These are phyloP conservation scores for Casuarius casuarius DNA, from an alignment of 2,113 vertebrate species.

Conservation along the genomic window DNA sequence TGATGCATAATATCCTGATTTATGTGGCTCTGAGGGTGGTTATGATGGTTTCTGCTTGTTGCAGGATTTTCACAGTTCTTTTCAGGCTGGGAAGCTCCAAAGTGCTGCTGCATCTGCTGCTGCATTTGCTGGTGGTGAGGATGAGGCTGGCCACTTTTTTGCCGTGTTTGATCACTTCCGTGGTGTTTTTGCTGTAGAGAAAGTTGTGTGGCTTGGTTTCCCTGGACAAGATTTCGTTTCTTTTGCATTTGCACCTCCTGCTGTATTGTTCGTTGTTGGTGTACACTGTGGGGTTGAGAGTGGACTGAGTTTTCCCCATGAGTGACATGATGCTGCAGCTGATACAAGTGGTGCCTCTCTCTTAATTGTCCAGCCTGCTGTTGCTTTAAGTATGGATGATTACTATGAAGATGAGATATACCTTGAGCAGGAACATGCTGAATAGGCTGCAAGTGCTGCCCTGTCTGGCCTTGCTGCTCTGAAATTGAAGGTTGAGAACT, in stretches of 20 bases:
- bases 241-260: conserved; percentile 95
- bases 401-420: conserved; percentile 84
- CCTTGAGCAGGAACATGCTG: conserved; percentile 82
- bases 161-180: conserved; percentile 78
- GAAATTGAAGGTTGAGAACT: conserved; percentile 80
- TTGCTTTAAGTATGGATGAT: conserved; percentile 90
- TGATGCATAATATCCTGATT: conserved; percentile 83
- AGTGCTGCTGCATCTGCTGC: conserved; percentile 89
- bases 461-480: conserved; percentile 85
- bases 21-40: conserved; percentile 83
- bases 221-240: conserved; percentile 88
- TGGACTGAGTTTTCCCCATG: conserved; percentile 84
- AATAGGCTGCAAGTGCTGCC: conserved; percentile 86
- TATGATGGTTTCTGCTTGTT: conserved; percentile 82
- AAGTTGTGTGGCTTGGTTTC: conserved; percentile 83
- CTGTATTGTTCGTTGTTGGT: conserved; percentile 89
- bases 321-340: conserved; percentile 89
- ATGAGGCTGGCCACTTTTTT: conserved; percentile 79
- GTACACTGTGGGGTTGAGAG: conserved; percentile 82
- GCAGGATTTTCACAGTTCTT: conserved; percentile 92
- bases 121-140: conserved; percentile 82
- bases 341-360: conserved; percentile 91
- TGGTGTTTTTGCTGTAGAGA: conserved; percentile 91
- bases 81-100: conserved; percentile 87
- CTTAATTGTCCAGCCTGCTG: conserved; percentile 83